phyloP scores from a whole-genome alignment of 2,113 vertebrate species.

The Notothenia rossii region DNA sequence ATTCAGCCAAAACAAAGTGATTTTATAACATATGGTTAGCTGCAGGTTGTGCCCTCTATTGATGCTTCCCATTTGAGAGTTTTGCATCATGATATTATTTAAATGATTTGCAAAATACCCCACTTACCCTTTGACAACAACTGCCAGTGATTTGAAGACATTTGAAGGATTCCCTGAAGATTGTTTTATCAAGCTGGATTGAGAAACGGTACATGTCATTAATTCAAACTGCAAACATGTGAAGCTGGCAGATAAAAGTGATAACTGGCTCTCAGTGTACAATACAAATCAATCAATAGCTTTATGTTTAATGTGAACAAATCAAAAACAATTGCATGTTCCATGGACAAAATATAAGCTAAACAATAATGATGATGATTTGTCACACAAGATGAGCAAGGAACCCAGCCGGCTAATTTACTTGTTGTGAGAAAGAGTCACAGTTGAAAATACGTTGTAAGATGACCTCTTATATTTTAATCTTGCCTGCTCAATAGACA shows the following conservation, averaged over 20 bases:
- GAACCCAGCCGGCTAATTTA: not conserved
- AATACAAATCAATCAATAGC: not conserved
- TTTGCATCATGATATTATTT: not conserved
- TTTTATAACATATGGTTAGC: not conserved
- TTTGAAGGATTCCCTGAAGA: not conserved
- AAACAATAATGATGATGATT: not conserved
- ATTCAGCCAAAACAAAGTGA: not conserved
- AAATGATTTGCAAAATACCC: not conserved
- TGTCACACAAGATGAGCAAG: not conserved
- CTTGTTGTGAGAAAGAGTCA: not conserved
- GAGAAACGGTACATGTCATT: not conserved
- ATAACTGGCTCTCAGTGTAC: not conserved
- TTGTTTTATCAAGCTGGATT: not conserved
- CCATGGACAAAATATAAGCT: not conserved
- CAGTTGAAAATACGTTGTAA: not conserved
- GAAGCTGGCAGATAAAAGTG: not conserved
- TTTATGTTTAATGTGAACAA: not conserved
- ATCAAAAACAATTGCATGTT: not conserved
- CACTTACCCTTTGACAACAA: not conserved
- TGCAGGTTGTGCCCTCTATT: not conserved
- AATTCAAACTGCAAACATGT: not conserved
- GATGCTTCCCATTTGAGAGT: not conserved
- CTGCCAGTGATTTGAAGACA: not conserved
- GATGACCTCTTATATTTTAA: not conserved
- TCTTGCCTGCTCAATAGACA: too few species aligned